Evolutionary conservation across 2,797 vertebrate species (phyloP).

Genomic region (Coracias cyanogaster): DNA sequence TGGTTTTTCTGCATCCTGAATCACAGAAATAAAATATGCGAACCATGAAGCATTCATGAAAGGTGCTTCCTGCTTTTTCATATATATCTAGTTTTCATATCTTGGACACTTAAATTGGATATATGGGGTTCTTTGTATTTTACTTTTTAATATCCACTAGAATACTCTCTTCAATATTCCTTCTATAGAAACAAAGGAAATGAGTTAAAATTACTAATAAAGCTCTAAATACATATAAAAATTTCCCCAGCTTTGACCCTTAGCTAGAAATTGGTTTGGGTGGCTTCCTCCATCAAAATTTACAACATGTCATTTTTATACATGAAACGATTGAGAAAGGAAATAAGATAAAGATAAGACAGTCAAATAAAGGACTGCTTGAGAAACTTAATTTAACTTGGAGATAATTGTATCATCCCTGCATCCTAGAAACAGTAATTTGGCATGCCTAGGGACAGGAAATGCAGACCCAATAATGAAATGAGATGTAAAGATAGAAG

Average conservation of each 20-base stretch:
- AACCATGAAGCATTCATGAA: neutral
- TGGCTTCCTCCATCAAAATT: neutral
- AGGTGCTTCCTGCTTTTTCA: neutral
- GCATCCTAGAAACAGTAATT: neutral
- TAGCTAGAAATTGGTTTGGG: neutral
- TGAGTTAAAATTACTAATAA: conserved; percentile 28
- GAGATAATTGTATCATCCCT: conserved; percentile 23
- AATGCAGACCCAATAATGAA: neutral
- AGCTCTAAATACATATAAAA: conserved; percentile 16
- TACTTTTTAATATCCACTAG: conserved; percentile 46
- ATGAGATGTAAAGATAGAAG: neutral
- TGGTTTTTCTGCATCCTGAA: neutral
- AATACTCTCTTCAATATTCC: neutral
- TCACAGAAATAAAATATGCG: neutral
- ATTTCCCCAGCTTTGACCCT: neutral
- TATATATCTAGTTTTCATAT: conserved; percentile 1
- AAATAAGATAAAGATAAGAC: conserved; percentile 42
- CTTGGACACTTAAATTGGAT: neutral
- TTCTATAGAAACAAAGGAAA: conserved; percentile 32
- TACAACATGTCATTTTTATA: conserved; percentile 3
- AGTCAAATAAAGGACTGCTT: conserved; percentile 34
- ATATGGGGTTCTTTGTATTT: neutral
- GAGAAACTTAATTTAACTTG: conserved; percentile 43
- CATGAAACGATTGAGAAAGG: neutral
- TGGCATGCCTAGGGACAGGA: neutral